Conservation (phyloP, 2,113 vertebrate genomes). For the Psittacus erithacus region DNA sequence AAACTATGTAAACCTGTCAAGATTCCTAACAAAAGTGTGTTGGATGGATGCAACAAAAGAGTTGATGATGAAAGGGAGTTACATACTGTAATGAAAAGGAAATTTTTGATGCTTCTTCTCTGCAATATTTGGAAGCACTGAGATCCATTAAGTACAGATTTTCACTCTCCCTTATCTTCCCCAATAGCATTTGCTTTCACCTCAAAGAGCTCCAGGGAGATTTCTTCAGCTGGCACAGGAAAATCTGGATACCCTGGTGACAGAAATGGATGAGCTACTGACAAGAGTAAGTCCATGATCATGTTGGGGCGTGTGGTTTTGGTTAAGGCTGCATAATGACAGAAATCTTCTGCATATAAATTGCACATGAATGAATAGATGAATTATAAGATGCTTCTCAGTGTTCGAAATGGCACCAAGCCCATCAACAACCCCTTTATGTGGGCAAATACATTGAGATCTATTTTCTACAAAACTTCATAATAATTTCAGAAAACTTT, state of each 20-base stretch:
- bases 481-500: background rate
- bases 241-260: constrained; percentile 88
- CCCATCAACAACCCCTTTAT: background rate
- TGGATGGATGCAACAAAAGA: background rate
- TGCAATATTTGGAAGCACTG: background rate
- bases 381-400: constrained; percentile 17
- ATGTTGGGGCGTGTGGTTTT: background rate
- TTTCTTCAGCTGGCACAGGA: constrained; percentile 90
- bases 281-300: constrained; percentile 83
- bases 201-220: constrained; percentile 91
- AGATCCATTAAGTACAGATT: constrained; percentile 1
- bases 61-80: background rate
- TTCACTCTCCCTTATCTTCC: background rate
- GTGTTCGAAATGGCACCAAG: background rate
- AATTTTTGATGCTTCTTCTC: background rate
- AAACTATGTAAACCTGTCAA: background rate
- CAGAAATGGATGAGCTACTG: constrained; percentile 95
- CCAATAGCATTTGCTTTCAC: constrained; percentile 92
- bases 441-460: background rate
- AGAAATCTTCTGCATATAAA: constrained; percentile 7
- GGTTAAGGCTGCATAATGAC: background rate
- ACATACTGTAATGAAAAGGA: background rate
- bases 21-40: background rate
- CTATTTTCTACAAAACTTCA: background rate
- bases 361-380: constrained; percentile 36